Percentiles rank a stretch among this genome's conserved stretches.
phyloP scores from a whole-genome alignment of 2,113 vertebrate species.

The Penelope pileata region DNA sequence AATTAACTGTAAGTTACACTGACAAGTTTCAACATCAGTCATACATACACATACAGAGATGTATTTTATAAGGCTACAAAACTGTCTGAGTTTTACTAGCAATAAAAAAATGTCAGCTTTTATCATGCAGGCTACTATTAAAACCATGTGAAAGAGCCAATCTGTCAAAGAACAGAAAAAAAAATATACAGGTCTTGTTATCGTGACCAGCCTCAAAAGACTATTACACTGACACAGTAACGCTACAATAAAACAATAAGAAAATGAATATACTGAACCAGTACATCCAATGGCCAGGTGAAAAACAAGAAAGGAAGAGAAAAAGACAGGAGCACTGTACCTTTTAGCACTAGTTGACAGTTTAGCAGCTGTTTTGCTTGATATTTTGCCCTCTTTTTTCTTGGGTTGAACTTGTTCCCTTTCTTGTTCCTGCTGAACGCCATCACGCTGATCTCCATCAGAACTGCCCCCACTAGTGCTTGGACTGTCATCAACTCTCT shows the following conservation, averaged over 20 bases:
- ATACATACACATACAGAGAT: constrained; percentile 42
- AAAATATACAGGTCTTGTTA: constrained; percentile 8
- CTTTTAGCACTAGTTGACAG: constrained; percentile 99
- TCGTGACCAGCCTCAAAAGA: background rate
- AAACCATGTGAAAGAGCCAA: constrained; percentile 54
- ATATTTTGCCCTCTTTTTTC: constrained; percentile 99
- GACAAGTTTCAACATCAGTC: constrained; percentile 61
- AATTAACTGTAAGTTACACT: constrained; percentile 68
- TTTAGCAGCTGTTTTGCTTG: constrained; percentile 98
- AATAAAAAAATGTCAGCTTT: constrained; percentile 66
- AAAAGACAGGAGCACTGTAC: constrained; percentile 65
- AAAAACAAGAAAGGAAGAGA: background rate
- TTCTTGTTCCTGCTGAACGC: constrained; percentile 91
- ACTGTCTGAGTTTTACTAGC: constrained; percentile 62
- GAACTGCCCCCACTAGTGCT: constrained; percentile 98
- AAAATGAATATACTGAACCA: constrained; percentile 10
- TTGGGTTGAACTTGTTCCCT: constrained; percentile 95
- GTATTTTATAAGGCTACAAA: constrained; percentile 66
- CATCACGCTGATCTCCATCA: constrained; percentile 94
- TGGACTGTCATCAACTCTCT: constrained; percentile 97
- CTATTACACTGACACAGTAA: background rate
- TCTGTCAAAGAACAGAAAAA: constrained; percentile 41
- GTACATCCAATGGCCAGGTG: background rate
- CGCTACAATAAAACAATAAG: background rate
- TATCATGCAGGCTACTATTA: constrained; percentile 60